phyloP scores from a whole-genome alignment of 2,888 invertebrate species.

The Dioctria rufipes region DNA sequence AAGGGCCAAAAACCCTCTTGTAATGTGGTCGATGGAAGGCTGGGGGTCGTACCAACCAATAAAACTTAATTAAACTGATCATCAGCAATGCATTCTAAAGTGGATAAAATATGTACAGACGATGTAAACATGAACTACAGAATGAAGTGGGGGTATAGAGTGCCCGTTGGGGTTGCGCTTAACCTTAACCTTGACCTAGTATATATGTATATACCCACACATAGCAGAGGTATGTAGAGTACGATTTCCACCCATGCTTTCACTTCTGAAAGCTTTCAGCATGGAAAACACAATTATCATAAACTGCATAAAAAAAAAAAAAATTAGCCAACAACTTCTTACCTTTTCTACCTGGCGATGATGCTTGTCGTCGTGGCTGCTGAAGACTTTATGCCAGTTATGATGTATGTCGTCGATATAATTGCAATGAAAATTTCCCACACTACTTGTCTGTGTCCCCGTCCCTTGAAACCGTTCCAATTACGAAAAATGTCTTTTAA shows the following conservation, averaged over 20 bases:
- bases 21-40: not conserved
- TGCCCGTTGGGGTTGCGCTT: constrained; percentile 31
- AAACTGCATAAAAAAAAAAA: no score
- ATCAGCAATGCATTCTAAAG: constrained; percentile 16
- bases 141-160: not conserved
- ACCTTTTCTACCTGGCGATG: no score
- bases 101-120: constrained; percentile 40
- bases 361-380: no score
- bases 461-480: not conserved
- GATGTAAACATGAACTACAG: constrained; percentile 11
- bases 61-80: not conserved
- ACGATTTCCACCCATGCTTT: constrained; percentile 25
- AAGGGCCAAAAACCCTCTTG: not conserved
- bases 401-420: no score
- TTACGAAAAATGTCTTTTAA: no score
- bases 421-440: no score
- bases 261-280: constrained; percentile 37
- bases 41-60: not conserved
- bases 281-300: no score
- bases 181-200: constrained; percentile 53
- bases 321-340: no score
- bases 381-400: no score
- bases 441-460: no score
- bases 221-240: not conserved
- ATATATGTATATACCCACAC: not conserved